Evolutionary conservation across 2,113 vertebrate genomes (phyloP), one percentile per base, ranked within the genome.

Genomic region (Sigmodon hispidus): DNA sequence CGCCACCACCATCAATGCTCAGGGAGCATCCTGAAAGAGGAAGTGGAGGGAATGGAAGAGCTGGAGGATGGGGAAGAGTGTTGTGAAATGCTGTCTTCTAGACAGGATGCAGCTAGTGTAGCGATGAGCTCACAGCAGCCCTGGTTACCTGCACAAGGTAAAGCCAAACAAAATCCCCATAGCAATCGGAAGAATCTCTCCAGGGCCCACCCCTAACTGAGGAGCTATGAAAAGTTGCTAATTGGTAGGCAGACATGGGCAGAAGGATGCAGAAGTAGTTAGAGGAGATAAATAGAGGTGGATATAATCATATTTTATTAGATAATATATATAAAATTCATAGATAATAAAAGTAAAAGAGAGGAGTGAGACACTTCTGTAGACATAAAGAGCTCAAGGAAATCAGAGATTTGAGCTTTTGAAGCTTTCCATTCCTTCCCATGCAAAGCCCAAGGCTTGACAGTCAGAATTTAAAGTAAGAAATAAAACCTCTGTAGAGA

Each of bases 401-500:
- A 79, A 45, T 69, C 55, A 48, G 34, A 9, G 17, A 50, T 57
- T 87, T 3, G 22, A 76, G 45, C 55, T 69, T 63, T 75, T 45
- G 75, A 81, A 93, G 6, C 4, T 0, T 86, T 17, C 50, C 36
- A 76, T 26, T 89, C n/a, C 26, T 95, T 96, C 22, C n/a, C 48
- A 87, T 1, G 65, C 31, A 52, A 36, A 57, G 11, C 34, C 59
- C 19, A 63, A 61, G 86, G 55, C 36, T 73, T 92, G 50, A 40
- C 69, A 93, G 61, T 76, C 67, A 59, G 52, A 89, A 89, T 29
- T 79, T 87, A 11, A 87, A 26, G 70, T 73, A 89, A 95, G 95
- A 93, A 93, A 65, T 67, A 45, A 59, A n/a, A 63, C 1, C 7
- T 89, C 55, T 52, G 13, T 80, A 26, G 73, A 93, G 59, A 57